phyloP scores from a whole-genome alignment of 2,888 invertebrate genomes.

The Thecophora atra region DNA sequence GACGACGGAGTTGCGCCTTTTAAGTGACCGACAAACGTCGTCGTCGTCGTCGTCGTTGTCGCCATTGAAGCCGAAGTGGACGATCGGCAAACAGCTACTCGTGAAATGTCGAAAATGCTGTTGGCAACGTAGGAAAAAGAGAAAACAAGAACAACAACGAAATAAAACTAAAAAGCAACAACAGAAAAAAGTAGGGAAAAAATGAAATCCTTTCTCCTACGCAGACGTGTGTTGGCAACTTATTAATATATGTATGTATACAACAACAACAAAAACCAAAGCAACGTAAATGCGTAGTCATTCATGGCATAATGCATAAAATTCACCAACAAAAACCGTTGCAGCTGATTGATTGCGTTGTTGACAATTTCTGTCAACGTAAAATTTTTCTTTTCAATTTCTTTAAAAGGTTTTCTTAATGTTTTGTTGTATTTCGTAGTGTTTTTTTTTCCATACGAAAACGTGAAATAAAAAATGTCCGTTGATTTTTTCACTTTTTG shows the following conservation, averaged over 20 bases:
- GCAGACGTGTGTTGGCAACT: neutral
- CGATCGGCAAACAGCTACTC: neutral
- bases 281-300: neutral
- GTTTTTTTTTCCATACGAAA: too few relatives aligned
- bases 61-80: neutral
- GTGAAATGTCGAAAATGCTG: too few relatives aligned
- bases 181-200: neutral
- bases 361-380: neutral
- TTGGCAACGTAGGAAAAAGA: too few relatives aligned
- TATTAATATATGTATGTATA: neutral
- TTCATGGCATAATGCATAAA: neutral
- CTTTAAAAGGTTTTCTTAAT: too few relatives aligned
- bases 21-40: neutral
- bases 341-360: neutral
- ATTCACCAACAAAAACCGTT: slow-evolving; percentile 1
- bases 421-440: too few relatives aligned
- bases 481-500: too few relatives aligned
- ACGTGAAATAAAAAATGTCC: too few relatives aligned
- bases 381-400: too few relatives aligned
- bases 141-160: too few relatives aligned
- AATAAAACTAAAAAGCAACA: too few relatives aligned
- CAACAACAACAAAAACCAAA: neutral
- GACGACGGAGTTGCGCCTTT: neutral
- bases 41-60: neutral
- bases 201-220: neutral